phyloP scores from a whole-genome alignment of 2,113 vertebrate species.

The Microcebus jonahi region DNA sequence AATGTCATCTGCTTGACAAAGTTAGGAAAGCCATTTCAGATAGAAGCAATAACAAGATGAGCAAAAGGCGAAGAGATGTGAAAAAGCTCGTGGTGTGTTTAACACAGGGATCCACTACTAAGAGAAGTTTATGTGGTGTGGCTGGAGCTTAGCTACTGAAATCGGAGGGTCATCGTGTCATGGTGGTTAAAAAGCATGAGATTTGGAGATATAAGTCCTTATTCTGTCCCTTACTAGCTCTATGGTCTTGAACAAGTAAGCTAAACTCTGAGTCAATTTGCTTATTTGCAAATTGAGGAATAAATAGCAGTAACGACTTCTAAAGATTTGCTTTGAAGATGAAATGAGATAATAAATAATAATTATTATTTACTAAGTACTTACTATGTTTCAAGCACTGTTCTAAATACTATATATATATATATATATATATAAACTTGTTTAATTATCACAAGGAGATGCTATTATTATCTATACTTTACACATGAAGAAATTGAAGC shows the following conservation, averaged over 20 bases:
- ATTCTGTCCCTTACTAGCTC: background rate
- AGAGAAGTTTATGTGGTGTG: background rate
- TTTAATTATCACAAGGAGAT: conserved; percentile 22
- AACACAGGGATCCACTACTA: background rate
- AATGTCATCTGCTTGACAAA: conserved; percentile 23
- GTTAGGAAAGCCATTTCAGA: conserved; percentile 20
- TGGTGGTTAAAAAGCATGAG: background rate
- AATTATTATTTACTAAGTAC: background rate
- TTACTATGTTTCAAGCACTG: background rate
- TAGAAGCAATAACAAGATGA: background rate
- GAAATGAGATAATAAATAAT: background rate
- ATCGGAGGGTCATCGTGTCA: background rate
- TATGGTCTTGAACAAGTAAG: background rate
- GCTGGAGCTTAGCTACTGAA: background rate
- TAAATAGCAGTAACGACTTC: background rate
- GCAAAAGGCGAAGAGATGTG: conserved; percentile 5
- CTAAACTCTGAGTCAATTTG: background rate
- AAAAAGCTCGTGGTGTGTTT: background rate
- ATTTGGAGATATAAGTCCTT: background rate
- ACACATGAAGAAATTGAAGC: background rate
- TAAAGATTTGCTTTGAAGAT: background rate
- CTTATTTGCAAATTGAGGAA: background rate
- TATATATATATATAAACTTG: background rate
- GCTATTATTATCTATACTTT: background rate
- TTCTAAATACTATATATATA: background rate